Evolutionary conservation across 1,140 invertebrate genomes (phyloP), one percentile per base, ranked within the genome.

Genomic region (Steinernema feltiae): DNA sequence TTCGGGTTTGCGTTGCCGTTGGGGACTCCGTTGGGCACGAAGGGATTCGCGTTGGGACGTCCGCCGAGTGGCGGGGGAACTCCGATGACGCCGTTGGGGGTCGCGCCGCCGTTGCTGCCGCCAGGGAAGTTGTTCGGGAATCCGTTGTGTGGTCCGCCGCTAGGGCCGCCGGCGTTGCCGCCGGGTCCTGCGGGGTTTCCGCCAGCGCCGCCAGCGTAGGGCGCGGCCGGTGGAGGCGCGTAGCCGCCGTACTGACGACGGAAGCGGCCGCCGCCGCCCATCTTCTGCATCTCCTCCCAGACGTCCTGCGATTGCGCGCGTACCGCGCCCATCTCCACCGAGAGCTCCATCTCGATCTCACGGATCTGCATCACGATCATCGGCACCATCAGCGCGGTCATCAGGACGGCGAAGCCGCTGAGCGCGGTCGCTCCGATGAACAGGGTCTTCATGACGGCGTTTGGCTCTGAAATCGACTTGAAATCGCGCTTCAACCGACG

Each of bases 201-300:
- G 21, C 35, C 35, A 18, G 35, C 7, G 35, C 35, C 18, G 7
- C 72, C 72, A 21, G 41, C 48, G 29, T 69, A 41, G 18, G 72
- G 32, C 46, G 74, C 53, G 31, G 46, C 70, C 18, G 74, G 15
- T 17, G 1, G 70, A 1, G 74, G 41, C 32, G 73, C 76, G 75
- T 78, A 74, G 31, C 77, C 74, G 24, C 72, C 76, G 30, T 81
- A 70, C 48, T 82, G 82, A 79, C 81, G 82, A 0, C 80, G 77
- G 12, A 76, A 63, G 24, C 53, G 53, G 24, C 12, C 53, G 7
- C 53, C 76, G 77, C 81, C 82, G 21, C 77, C 80, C 41, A 83
- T 71, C 48, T 81, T 83, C n/a, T 82, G 27, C 82, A 82, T 83
- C 53, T 83, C 81, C 27, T 41, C 35, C 78, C 82, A 82, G 0